phyloP scores from a whole-genome alignment of 2,797 vertebrate species.

The Tadarida brasiliensis region DNA sequence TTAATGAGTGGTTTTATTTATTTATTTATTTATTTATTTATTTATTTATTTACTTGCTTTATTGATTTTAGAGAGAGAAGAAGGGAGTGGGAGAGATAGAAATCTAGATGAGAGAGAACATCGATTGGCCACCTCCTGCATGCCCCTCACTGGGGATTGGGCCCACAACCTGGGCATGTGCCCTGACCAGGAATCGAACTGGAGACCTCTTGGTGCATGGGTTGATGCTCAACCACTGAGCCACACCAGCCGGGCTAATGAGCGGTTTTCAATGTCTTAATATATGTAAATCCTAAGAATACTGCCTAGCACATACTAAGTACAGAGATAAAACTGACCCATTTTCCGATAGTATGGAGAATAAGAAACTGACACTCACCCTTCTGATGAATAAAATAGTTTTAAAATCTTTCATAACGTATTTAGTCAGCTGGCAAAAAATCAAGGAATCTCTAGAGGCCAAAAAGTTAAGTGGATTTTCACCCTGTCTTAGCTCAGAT shows the following conservation, averaged over 20 bases:
- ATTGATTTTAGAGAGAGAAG: too few relatives aligned
- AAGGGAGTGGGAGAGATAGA: too few relatives aligned
- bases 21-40: too few relatives aligned
- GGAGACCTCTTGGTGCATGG: too few relatives aligned
- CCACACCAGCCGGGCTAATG: not conserved
- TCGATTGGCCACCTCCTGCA: too few relatives aligned
- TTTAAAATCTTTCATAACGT: constrained; percentile 1
- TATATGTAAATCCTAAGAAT: not conserved
- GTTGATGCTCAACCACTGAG: too few relatives aligned
- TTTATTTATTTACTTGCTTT: too few relatives aligned
- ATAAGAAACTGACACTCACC: not conserved
- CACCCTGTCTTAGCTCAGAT: not conserved
- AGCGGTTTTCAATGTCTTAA: not conserved
- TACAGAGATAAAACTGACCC: not conserved
- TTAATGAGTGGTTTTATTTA: not conserved
- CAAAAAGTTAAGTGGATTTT: not conserved
- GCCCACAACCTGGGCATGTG: too few relatives aligned
- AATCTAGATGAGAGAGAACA: too few relatives aligned
- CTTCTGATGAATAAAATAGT: not conserved
- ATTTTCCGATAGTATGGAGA: not conserved
- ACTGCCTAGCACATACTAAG: not conserved
- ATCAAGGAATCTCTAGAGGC: not conserved
- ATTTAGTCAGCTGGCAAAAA: not conserved
- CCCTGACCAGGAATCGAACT: too few relatives aligned
- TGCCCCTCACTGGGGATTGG: too few relatives aligned